Percentiles rank a stretch among this genome's conserved stretches.
These are phyloP conservation scores for Phengaris alcon DNA, from an alignment of 2,888 invertebrate genomes.

Conservation along the genomic window DNA sequence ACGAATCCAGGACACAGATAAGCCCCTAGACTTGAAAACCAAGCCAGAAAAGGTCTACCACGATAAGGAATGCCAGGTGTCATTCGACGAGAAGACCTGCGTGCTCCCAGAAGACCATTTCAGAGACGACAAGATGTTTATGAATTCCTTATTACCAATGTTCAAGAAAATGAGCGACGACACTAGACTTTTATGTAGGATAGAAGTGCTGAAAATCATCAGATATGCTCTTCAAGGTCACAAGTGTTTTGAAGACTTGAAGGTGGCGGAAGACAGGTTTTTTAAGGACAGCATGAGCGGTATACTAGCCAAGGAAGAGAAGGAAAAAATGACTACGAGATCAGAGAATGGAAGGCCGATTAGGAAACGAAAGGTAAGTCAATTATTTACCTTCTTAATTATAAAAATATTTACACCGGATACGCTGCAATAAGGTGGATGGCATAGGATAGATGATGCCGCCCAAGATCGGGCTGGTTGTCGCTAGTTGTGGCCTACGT, in stretches of 20 bases:
- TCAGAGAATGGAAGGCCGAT: conserved; percentile 69
- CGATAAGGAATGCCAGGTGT: conserved; percentile 24
- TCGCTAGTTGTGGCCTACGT: too few relatives aligned
- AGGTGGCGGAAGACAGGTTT: conserved; percentile 57
- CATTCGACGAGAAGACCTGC: conserved; percentile 59
- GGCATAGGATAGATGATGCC: too few relatives aligned
- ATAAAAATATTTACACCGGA: too few relatives aligned
- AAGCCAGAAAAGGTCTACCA: conserved; percentile 45
- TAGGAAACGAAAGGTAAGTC: conserved; percentile 61
- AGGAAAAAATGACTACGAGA: conserved; percentile 62
- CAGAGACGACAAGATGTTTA: conserved; percentile 67
- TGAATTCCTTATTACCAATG: conserved; percentile 67
- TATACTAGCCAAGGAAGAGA: conserved; percentile 53
- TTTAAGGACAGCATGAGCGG: conserved; percentile 54
- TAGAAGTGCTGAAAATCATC: conserved; percentile 68
- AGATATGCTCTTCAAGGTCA: conserved; percentile 64
- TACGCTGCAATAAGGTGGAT: too few relatives aligned
- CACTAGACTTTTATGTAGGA: conserved; percentile 62
- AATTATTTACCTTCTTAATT: neutral
- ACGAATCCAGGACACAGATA: conserved; percentile 56
- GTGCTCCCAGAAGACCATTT: conserved; percentile 70
- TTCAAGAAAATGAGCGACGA: conserved; percentile 74
- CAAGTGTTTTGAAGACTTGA: conserved; percentile 60
- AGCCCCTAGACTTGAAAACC: conserved; percentile 58
- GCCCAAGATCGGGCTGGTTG: too few relatives aligned